Conservation (phyloP, 2,888 invertebrate species). For the Ephialtes manifestator region DNA sequence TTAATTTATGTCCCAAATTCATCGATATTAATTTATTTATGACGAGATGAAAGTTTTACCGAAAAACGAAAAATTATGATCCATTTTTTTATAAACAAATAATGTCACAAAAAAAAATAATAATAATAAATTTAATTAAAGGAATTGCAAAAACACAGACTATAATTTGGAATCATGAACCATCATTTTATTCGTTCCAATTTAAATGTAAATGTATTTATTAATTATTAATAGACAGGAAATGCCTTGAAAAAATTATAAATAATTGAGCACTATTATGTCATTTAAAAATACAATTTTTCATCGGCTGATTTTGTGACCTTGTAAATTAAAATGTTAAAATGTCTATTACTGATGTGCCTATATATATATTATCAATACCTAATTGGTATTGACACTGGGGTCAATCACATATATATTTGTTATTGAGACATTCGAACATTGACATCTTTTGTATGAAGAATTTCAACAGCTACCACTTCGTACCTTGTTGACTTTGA, state of each 20-base stretch:
- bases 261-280: background rate
- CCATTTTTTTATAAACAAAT: too few relatives aligned
- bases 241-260: too few relatives aligned
- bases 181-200: too few relatives aligned
- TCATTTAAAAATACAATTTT: constrained; percentile 15
- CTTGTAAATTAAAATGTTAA: background rate
- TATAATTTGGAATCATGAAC: too few relatives aligned
- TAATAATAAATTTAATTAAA: too few relatives aligned
- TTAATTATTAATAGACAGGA: background rate
- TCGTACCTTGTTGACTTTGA: constrained; percentile 30
- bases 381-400: background rate
- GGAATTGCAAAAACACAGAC: too few relatives aligned
- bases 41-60: too few relatives aligned
- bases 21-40: too few relatives aligned
- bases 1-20: too few relatives aligned
- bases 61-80: too few relatives aligned
- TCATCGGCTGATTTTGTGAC: background rate
- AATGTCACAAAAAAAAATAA: too few relatives aligned
- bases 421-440: constrained; percentile 1
- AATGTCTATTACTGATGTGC: background rate
- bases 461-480: background rate
- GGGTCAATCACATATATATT: background rate
- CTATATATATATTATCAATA: background rate
- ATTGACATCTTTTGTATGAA: constrained; percentile 7
- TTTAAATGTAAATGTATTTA: too few relatives aligned